Percentiles rank a stretch among this genome's conserved stretches.
Conservation (phyloP, 2,888 invertebrate species). For the Epistrophella euchroma region DNA sequence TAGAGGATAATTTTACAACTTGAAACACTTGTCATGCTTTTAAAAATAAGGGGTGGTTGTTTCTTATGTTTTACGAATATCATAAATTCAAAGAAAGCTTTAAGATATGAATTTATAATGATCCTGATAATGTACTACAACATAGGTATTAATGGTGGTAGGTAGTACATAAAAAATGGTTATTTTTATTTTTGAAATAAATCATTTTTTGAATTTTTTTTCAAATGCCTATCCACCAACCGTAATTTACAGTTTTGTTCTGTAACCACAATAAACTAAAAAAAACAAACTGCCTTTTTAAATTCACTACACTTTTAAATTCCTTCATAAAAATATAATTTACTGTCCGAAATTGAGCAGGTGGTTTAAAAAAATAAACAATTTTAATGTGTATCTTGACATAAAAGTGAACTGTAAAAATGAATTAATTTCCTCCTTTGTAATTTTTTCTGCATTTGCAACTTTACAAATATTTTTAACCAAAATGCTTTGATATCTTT, state of each 20-base stretch:
- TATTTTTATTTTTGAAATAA: not conserved
- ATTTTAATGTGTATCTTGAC: no score
- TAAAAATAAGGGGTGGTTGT: slow-evolving; percentile 2
- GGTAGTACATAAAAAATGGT: not conserved
- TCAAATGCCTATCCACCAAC: not conserved
- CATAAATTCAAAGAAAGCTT: slow-evolving; percentile 31
- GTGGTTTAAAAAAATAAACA: no score
- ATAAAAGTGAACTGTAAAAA: no score
- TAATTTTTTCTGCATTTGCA: no score
- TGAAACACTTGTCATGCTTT: slow-evolving; percentile 61
- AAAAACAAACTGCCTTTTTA: no score
- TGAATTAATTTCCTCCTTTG: no score
- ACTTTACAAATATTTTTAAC: no score
- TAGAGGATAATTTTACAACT: not conserved
- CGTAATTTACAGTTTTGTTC: not conserved
- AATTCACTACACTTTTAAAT: no score
- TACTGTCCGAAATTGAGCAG: no score
- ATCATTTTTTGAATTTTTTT: not conserved
- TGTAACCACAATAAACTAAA: no score
- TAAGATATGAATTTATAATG: slow-evolving; percentile 62
- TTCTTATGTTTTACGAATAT: not conserved
- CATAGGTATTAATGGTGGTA: not conserved
- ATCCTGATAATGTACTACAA: slow-evolving; percentile 45
- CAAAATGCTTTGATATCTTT: no score
- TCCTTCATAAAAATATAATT: no score